These are phyloP conservation scores for Leptopilina boulardi DNA, from an alignment of 1,140 invertebrate genomes.

Conservation along the genomic window DNA sequence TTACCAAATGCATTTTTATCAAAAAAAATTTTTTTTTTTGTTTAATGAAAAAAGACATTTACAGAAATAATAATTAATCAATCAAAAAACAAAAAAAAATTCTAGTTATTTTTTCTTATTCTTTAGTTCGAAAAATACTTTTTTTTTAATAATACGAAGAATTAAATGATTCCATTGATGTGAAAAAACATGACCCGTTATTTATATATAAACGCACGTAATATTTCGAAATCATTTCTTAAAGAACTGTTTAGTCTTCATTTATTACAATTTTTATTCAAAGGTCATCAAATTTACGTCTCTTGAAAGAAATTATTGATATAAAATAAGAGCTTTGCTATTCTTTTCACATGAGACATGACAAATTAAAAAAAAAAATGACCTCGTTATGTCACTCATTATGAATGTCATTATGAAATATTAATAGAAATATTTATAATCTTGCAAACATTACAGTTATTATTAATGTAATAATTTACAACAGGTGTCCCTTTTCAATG, in stretches of 20 bases:
- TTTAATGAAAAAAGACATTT: background rate
- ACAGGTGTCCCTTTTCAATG: background rate
- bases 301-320: background rate
- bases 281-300: background rate
- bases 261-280: background rate
- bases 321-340: background rate
- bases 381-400: background rate
- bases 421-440: background rate
- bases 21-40: background rate
- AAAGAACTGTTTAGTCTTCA: background rate
- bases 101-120: too few species aligned
- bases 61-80: background rate
- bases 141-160: too few species aligned
- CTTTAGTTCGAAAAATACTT: too few species aligned
- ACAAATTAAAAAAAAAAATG: background rate
- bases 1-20: background rate
- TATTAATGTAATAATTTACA: background rate
- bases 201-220: background rate
- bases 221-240: background rate
- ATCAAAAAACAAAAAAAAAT: too few species aligned
- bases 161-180: too few species aligned
- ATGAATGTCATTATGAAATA: background rate
- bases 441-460: background rate
- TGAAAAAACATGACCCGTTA: background rate
- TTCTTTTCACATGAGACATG: background rate